phyloP scores from a whole-genome alignment of 2,888 invertebrate species.

The Drosophila anomalipes region DNA sequence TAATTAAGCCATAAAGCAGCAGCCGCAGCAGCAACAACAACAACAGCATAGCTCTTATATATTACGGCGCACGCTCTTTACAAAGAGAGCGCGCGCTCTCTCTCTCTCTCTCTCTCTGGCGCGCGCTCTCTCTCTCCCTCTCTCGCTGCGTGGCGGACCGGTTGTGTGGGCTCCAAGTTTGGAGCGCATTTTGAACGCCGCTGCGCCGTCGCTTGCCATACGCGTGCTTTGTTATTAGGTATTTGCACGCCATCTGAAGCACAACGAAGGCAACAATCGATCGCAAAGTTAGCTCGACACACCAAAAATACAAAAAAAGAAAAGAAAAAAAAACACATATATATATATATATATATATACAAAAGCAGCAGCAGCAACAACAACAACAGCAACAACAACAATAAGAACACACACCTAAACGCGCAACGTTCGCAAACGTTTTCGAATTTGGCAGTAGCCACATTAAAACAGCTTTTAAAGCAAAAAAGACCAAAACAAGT shows the following conservation, averaged over 20 bases:
- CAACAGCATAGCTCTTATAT: conserved; percentile 26
- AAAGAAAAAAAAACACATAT: conserved; percentile 30
- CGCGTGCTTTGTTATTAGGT: conserved; percentile 83
- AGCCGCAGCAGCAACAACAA: conserved; percentile 14
- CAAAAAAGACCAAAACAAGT: conserved; percentile 75
- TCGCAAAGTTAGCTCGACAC: conserved; percentile 73
- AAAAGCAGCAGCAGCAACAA: conserved; percentile 16
- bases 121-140: conserved; percentile 6
- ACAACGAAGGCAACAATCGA: conserved; percentile 81
- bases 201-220: conserved; percentile 77
- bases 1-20: conserved; percentile 76
- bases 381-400: conserved; percentile 27
- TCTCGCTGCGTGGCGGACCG: conserved; percentile 48
- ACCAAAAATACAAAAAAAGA: conserved; percentile 48
- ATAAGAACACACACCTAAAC: conserved; percentile 32
- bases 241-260: conserved; percentile 85
- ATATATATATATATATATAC: background rate
- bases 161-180: conserved; percentile 75
- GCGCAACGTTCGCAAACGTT: conserved; percentile 49
- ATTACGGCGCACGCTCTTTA: conserved; percentile 40
- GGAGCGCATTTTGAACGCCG: conserved; percentile 62
- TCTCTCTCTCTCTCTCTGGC: conserved; percentile 8
- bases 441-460: conserved; percentile 62
- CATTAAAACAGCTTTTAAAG: conserved; percentile 71
- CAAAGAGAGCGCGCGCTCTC: conserved; percentile 32